A percentile compares a stretch with the other conserved stretches of the same genome.
Conservation (phyloP, 2,888 invertebrate species). For the Lordiphosa andalusiaca region DNA sequence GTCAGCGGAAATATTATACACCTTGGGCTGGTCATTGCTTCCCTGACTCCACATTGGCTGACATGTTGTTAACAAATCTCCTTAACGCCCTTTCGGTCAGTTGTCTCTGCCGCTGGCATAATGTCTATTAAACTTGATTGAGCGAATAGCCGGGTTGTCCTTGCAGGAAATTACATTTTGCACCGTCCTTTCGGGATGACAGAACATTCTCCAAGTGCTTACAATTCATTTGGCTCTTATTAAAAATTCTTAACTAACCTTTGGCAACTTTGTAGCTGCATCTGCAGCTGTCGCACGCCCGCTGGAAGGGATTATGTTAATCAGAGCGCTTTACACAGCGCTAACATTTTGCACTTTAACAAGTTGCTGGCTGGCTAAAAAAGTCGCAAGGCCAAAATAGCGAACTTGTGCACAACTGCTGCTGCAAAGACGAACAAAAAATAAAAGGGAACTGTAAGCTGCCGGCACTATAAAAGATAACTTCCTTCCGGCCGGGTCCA, state of each 20-base stretch:
- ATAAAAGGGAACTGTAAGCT: conserved; percentile 51
- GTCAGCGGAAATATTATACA: conserved; percentile 25
- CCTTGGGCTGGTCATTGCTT: conserved; percentile 2
- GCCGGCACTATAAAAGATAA: conserved; percentile 67
- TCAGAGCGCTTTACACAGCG: conserved; percentile 46
- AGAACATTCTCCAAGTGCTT: conserved; percentile 61
- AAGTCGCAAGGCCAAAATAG: conserved; percentile 64
- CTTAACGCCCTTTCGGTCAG: conserved; percentile 42
- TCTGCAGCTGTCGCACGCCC: conserved; percentile 44
- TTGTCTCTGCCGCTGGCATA: conserved; percentile 51
- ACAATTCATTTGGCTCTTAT: conserved; percentile 71
- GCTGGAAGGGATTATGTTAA: conserved; percentile 67
- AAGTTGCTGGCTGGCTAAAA: conserved; percentile 46
- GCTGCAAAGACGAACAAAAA: conserved; percentile 16
- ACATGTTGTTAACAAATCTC: conserved; percentile 66
- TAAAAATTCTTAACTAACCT: conserved; percentile 69
- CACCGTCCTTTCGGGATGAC: conserved; percentile 26
- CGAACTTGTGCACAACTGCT: conserved; percentile 47
- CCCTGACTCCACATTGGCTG: conserved; percentile 35
- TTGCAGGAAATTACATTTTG: conserved; percentile 54
- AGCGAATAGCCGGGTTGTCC: conserved; percentile 49
- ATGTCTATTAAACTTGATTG: conserved; percentile 75
- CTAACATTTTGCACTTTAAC: conserved; percentile 67
- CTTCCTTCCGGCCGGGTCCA: conserved; percentile 41
- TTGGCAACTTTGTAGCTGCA: conserved; percentile 57